Percentiles rank a stretch among this genome's conserved stretches.
Evolutionary conservation across 2,797 vertebrate species (phyloP).

Genomic region (Phoeniculus purpureus): DNA sequence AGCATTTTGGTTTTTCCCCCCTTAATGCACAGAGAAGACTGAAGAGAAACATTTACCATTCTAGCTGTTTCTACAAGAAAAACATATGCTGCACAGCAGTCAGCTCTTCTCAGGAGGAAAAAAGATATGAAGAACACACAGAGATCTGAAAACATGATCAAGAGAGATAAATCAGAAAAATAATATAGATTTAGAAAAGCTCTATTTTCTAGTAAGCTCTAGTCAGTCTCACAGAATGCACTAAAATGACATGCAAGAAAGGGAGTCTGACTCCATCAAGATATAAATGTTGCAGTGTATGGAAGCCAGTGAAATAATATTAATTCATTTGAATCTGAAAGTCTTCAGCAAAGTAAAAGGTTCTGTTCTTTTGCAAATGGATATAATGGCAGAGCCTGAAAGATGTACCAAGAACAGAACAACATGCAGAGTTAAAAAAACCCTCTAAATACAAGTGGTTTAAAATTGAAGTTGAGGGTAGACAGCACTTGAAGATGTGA

Average conservation of each 20-base stretch:
- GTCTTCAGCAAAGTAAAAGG: neutral
- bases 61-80: constrained; percentile 19
- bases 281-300: constrained; percentile 29
- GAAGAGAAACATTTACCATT: neutral
- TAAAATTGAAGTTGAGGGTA: neutral
- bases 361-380: constrained; percentile 25
- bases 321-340: constrained; percentile 48
- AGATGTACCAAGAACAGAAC: neutral
- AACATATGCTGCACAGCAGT: neutral
- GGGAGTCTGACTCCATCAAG: constrained; percentile 10
- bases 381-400: neutral
- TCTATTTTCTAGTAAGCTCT: constrained; percentile 63
- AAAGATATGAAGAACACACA: constrained; percentile 28
- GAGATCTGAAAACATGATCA: constrained; percentile 52
- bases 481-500: neutral
- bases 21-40: neutral
- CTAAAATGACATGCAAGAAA: constrained; percentile 61
- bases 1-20: neutral
- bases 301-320: neutral
- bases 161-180: constrained; percentile 64
- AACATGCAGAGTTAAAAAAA: neutral
- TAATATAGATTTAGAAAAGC: constrained; percentile 6
- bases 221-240: constrained; percentile 52
- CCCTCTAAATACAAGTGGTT: neutral
- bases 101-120: constrained; percentile 21